Evolutionary conservation across 2,888 invertebrate genomes (phyloP).

Genomic region (Scaptomyza polygonia): DNA sequence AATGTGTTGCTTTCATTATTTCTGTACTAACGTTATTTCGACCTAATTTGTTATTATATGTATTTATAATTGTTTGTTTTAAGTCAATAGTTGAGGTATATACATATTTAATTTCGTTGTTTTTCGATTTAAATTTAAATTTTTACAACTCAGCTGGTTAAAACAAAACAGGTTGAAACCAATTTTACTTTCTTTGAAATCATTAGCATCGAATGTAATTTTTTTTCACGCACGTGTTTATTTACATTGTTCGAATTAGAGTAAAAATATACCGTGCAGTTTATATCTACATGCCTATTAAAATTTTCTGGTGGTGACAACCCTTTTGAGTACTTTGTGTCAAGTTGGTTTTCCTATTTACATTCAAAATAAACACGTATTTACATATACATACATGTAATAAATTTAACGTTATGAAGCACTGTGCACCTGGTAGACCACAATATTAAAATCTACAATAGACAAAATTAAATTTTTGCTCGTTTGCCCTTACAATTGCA

Average conservation of each 20-base stretch:
- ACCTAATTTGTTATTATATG: background rate
- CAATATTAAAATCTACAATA: slow-evolving; percentile 61
- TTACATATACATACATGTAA: background rate
- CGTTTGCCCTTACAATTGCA: slow-evolving; percentile 35
- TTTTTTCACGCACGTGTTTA: background rate
- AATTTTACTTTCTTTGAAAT: background rate
- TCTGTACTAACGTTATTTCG: background rate
- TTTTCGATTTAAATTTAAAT: too few species aligned
- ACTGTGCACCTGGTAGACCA: slow-evolving; percentile 63
- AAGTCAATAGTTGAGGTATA: too few species aligned
- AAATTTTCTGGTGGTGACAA: slow-evolving; percentile 37
- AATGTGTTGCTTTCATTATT: slow-evolving; percentile 3
- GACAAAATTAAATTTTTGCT: slow-evolving; percentile 46
- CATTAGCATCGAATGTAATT: background rate
- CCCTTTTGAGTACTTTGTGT: slow-evolving; percentile 29
- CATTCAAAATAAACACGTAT: background rate
- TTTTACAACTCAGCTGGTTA: background rate
- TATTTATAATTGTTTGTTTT: too few species aligned
- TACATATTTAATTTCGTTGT: too few species aligned
- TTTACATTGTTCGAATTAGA: background rate
- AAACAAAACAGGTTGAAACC: background rate
- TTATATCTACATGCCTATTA: background rate
- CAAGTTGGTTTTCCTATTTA: background rate
- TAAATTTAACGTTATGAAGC: too few species aligned
- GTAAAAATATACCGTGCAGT: background rate